A percentile compares a stretch with the other conserved stretches of the same genome.
Conservation (phyloP, 2,113 vertebrate genomes). For the Bos javanicus region DNA sequence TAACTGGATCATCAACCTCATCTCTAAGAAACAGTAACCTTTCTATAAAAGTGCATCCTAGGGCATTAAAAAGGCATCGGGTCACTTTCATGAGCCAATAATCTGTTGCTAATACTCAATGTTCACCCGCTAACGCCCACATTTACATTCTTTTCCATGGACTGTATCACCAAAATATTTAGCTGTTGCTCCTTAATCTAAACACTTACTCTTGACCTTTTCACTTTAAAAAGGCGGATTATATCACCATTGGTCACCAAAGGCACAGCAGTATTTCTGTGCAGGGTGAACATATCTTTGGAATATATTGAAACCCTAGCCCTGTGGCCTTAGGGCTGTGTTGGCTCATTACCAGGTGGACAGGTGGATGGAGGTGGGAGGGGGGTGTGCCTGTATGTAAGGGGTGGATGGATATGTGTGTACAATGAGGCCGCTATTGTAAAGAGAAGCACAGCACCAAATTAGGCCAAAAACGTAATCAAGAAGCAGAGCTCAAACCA, state of each 20-base stretch:
- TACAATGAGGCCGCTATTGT: neutral
- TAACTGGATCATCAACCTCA: neutral
- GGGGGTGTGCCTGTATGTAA: neutral
- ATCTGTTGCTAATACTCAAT: neutral
- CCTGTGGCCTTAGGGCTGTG: neutral
- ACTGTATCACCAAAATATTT: neutral
- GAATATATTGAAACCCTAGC: neutral
- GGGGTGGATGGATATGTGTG: neutral
- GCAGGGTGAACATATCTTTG: neutral
- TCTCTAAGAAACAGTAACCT: neutral
- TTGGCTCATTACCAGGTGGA: neutral
- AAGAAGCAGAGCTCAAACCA: accelerated
- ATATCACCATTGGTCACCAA: neutral
- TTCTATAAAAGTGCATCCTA: neutral
- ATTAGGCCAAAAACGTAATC: neutral
- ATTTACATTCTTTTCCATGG: neutral
- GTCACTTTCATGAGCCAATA: neutral
- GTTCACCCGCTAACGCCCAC: neutral
- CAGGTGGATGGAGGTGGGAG: neutral
- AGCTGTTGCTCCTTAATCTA: neutral
- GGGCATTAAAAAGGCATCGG: neutral
- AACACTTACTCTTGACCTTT: neutral
- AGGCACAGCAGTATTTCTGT: neutral
- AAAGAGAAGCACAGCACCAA: neutral
- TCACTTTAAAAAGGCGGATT: neutral